Percentiles rank a stretch among this genome's conserved stretches.
phyloP scores from a whole-genome alignment of 2,797 vertebrate genomes.

The Menidia menidia region DNA sequence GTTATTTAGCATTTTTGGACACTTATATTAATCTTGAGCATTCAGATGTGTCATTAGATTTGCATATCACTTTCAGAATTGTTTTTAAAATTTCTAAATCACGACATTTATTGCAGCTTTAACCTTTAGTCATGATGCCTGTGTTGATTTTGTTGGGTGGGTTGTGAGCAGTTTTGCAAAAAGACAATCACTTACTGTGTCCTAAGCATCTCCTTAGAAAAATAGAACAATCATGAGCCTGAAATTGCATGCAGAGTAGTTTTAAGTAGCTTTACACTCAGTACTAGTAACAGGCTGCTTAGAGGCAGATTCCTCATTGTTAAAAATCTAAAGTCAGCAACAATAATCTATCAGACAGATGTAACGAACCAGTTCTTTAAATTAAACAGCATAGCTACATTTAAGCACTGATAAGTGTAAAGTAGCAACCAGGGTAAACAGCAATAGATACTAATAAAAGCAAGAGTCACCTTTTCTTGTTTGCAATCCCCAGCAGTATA shows the following conservation, averaged over 20 bases:
- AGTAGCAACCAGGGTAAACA: neutral
- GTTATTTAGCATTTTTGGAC: neutral
- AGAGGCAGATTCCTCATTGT: neutral
- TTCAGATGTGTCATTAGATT: neutral
- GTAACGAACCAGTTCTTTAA: too few species aligned
- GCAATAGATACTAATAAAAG: neutral
- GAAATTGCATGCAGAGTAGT: neutral
- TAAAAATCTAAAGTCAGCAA: neutral
- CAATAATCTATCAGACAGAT: neutral
- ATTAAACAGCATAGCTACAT: neutral
- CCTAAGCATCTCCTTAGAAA: too few species aligned
- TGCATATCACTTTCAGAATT: neutral
- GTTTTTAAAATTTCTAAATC: too few species aligned
- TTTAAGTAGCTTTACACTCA: neutral
- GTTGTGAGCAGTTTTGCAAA: too few species aligned
- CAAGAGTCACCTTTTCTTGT: slow-evolving; percentile 58
- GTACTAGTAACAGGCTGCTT: neutral
- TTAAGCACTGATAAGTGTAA: neutral
- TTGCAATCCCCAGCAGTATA: slow-evolving; percentile 35
- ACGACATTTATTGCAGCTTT: too few species aligned
- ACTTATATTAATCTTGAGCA: neutral
- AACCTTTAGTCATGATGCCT: too few species aligned
- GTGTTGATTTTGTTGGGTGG: too few species aligned
- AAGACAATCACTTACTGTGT: too few species aligned
- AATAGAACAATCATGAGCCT: too few species aligned